Base-by-base conservation (phyloP, 1,140 invertebrate genomes). In the Bombus impatiens region DNA sequence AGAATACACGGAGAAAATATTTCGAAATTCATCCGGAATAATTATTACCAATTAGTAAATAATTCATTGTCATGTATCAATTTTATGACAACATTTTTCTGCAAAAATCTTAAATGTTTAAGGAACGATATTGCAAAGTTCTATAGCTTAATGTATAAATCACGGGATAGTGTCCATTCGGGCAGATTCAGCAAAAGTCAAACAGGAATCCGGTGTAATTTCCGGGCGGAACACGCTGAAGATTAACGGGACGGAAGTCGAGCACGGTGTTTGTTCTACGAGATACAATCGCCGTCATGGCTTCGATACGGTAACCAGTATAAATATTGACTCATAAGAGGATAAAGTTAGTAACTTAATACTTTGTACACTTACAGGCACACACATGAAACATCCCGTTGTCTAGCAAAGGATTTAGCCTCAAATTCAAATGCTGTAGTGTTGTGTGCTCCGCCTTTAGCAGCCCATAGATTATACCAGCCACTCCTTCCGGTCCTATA, bases 331-430 rank as follows among this genome's bases (percentile, higher is more conserved):
- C 62, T 67, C 32, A 57, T 37, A 35, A 35, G 62, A 32, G 44
- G 42, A 35, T 65, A 67, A 67, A 47, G 42, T 44, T n/a, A 59
- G 78, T 42, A 37, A 68, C 25, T 28, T 53, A 37, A 85, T 72
- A n/a, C 40, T n/a, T 67, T 53, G 10, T 5, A 37, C 25, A 92
- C 92, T 91, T 86, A 95, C 94, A 86, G 2, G 93, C 90, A 70
- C 91, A 94, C 68, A 95, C 74, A 62, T 95, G 89, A 76, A 28
- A 22, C 22, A 86, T 89, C n/a, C 93, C 94, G 10, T 86, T 65
- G 47, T 94, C 91, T 12, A 85, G 28, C 28, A 95, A 44, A 10
- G 93, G 93, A 87, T 95, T 95, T 32, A 95, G 78, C 68, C 93
- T 90, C 1, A 95, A 67, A 86, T 94, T 84, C 18, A 95, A 75